Percentiles rank a stretch among this genome's conserved stretches.
These are phyloP conservation scores for Lepidothrix coronata DNA, from an alignment of 2,113 vertebrate genomes.

Conservation along the genomic window DNA sequence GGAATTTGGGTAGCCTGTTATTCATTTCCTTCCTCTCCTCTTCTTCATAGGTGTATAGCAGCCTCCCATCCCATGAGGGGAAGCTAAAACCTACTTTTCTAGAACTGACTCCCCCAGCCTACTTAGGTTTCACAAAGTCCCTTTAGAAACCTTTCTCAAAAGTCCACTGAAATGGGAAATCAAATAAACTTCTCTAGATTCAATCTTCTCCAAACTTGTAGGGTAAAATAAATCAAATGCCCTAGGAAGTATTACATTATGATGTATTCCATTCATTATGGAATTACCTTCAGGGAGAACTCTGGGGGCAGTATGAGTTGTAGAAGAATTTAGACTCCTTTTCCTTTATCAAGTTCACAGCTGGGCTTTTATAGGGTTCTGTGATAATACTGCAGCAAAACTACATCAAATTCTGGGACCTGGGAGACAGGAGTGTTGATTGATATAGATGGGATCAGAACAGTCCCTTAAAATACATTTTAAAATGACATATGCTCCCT, in stretches of 20 bases:
- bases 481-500: not conserved
- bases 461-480: not conserved
- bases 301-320: not conserved
- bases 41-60: not conserved
- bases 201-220: not conserved
- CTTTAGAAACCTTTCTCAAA: not conserved
- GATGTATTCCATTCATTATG: not conserved
- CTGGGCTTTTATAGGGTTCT: not conserved
- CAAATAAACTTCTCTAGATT: not conserved
- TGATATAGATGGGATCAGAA: not conserved
- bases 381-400: not conserved
- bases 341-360: not conserved
- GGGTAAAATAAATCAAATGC: not conserved
- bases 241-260: not conserved
- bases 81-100: not conserved
- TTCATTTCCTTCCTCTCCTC: not conserved
- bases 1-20: not conserved
- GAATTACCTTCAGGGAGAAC: not conserved
- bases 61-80: not conserved
- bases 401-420: not conserved
- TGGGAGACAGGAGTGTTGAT: not conserved
- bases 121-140: not conserved
- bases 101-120: not conserved
- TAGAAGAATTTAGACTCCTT: not conserved
- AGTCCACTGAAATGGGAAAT: not conserved